phyloP scores from a whole-genome alignment of 2,888 invertebrate species.

The Chaitophorus viminalis region DNA sequence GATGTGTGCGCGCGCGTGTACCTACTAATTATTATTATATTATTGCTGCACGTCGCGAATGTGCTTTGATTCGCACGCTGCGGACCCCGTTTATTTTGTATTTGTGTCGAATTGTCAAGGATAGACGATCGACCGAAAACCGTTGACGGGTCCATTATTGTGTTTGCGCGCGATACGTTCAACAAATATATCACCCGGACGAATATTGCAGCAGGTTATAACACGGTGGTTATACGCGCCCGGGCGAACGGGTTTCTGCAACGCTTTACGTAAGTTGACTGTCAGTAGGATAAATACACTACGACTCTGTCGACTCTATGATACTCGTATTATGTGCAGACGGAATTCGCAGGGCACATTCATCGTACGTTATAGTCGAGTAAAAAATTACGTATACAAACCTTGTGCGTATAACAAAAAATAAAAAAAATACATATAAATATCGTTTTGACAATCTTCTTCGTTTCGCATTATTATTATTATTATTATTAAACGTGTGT shows the following conservation, averaged over 20 bases:
- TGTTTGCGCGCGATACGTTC: no score
- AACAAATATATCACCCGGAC: no score
- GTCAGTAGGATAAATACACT: no score
- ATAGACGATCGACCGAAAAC: not conserved
- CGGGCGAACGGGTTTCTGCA: constrained; percentile 33
- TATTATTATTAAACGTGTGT: no score
- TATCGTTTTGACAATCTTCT: constrained; percentile 2
- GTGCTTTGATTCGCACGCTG: not conserved
- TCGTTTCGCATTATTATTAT: not conserved
- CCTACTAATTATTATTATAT: no score
- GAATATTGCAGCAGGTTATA: no score
- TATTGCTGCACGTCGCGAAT: no score
- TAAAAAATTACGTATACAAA: constrained; percentile 11
- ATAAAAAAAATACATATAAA: not conserved
- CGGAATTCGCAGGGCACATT: no score
- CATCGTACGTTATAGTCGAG: not conserved
- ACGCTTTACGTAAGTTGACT: constrained; percentile 22
- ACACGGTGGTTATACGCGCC: not conserved
- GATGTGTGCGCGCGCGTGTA: no score
- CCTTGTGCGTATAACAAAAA: not conserved
- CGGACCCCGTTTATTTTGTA: not conserved
- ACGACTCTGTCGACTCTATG: not conserved
- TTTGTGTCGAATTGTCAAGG: constrained; percentile 25
- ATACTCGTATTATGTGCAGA: not conserved
- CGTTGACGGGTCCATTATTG: not conserved